phyloP scores from a whole-genome alignment of 2,888 invertebrate genomes.

The Boloria euphrosyne region DNA sequence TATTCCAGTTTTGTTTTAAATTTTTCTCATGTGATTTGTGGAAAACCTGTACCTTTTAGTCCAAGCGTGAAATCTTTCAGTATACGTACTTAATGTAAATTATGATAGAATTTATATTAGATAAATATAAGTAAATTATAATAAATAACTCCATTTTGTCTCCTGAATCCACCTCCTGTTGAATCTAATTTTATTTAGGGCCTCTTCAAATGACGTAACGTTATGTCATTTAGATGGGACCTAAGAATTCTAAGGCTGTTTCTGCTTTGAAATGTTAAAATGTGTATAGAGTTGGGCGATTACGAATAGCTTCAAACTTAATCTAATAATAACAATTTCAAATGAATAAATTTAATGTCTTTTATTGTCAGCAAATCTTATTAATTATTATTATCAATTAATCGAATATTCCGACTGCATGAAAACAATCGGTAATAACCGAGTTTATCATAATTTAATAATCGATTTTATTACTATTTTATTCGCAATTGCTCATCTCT shows the following conservation, averaged over 20 bases:
- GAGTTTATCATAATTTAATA: conserved; percentile 10
- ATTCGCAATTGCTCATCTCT: conserved; percentile 16
- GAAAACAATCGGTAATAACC: conserved; percentile 14
- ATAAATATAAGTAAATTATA: conserved; percentile 81
- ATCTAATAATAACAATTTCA: conserved; percentile 3
- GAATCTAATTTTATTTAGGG: conserved; percentile 50
- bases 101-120: conserved; percentile 81
- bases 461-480: conserved; percentile 7
- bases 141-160: conserved; percentile 70
- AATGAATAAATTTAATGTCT: neutral
- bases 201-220: conserved; percentile 61
- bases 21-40: conserved; percentile 57
- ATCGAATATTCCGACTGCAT: conserved; percentile 4
- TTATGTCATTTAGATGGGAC: conserved; percentile 56
- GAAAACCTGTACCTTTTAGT: conserved; percentile 70
- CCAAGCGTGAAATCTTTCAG: conserved; percentile 79
- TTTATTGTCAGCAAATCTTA: conserved; percentile 5
- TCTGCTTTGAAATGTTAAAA: conserved; percentile 18
- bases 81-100: conserved; percentile 83
- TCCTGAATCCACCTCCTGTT: conserved; percentile 54
- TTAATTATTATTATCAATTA: conserved; percentile 7
- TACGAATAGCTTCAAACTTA: neutral
- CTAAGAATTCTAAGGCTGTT: conserved; percentile 41
- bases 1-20: conserved; percentile 76
- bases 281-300: conserved; percentile 7